Conservation (phyloP, 1,140 invertebrate genomes). For the Drosophila eugracilis region DNA sequence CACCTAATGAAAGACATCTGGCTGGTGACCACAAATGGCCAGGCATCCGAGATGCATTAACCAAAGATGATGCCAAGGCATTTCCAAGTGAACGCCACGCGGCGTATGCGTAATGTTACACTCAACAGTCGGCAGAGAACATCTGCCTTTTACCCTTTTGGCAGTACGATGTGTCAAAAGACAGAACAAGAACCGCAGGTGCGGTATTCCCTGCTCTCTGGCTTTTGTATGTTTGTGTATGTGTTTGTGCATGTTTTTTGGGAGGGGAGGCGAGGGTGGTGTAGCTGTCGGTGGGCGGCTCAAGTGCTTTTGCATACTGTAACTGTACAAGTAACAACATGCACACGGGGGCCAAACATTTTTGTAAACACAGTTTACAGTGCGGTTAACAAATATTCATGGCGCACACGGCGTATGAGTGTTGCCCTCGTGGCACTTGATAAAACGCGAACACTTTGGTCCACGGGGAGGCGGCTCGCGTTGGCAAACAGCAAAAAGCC, state of each 20-base stretch:
- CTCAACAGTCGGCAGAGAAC: slow-evolving; percentile 27
- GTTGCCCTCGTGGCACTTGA: slow-evolving; percentile 59
- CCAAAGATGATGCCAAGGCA: slow-evolving; percentile 14
- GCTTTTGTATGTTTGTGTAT: slow-evolving; percentile 12
- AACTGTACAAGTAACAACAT: slow-evolving; percentile 38
- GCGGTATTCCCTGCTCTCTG: slow-evolving; percentile 25
- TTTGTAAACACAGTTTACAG: slow-evolving; percentile 63
- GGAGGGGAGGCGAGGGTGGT: neutral
- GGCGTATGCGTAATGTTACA: slow-evolving; percentile 49
- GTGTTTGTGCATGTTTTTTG: slow-evolving; percentile 1
- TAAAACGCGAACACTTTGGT: slow-evolving; percentile 62
- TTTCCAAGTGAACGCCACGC: slow-evolving; percentile 15
- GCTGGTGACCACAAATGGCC: slow-evolving; percentile 48
- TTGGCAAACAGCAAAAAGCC: slow-evolving; percentile 41
- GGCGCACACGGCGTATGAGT: slow-evolving; percentile 67
- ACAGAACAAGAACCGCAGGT: slow-evolving; percentile 49
- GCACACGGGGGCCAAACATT: slow-evolving; percentile 54
- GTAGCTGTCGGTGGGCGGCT: slow-evolving; percentile 1
- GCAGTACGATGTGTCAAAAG: slow-evolving; percentile 50
- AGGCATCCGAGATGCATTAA: slow-evolving; percentile 48
- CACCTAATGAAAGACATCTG: slow-evolving; percentile 46
- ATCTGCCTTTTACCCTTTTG: slow-evolving; percentile 48
- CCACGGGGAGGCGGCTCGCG: slow-evolving; percentile 31
- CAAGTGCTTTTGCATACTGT: slow-evolving; percentile 52
- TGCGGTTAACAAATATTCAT: slow-evolving; percentile 74